A percentile compares a stretch with the other conserved stretches of the same genome.
Evolutionary conservation across 2,797 vertebrate species (phyloP).

Genomic region (Falco concolor): DNA sequence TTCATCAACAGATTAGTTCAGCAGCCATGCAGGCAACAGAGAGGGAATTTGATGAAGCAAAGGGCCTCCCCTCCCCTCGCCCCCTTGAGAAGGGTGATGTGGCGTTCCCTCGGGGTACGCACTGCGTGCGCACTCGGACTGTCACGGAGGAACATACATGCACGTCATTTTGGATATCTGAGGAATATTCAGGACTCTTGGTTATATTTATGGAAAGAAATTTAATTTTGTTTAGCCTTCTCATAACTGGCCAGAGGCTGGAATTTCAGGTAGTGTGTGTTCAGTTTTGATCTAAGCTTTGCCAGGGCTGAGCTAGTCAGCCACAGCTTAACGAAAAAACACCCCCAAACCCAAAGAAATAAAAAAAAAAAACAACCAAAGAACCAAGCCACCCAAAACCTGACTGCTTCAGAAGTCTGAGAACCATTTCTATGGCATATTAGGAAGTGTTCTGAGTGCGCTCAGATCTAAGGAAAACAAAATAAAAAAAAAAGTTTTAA

Average conservation of each 20-base stretch:
- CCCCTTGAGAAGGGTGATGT: neutral
- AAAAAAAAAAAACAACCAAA: neutral
- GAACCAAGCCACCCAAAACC: neutral
- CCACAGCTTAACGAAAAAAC: neutral
- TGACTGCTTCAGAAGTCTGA: neutral
- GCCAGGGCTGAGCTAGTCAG: neutral
- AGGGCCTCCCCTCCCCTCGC: neutral
- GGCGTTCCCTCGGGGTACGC: neutral
- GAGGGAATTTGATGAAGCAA: neutral
- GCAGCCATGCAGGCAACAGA: neutral
- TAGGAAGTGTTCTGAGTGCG: neutral
- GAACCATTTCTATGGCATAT: neutral
- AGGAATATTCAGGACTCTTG: neutral
- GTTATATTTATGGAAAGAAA: neutral
- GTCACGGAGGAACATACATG: neutral
- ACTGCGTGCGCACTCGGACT: neutral
- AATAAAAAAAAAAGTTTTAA: neutral
- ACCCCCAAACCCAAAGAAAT: neutral
- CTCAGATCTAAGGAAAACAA: conserved; percentile 22
- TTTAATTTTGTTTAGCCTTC: neutral
- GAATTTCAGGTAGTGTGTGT: neutral
- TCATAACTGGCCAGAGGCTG: neutral
- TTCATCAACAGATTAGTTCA: neutral
- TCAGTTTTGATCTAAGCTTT: neutral
- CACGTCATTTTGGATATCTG: neutral